A percentile compares a stretch with the other conserved stretches of the same genome.
Conservation (phyloP, 2,113 vertebrate genomes). For the Carettochelys insculpta region DNA sequence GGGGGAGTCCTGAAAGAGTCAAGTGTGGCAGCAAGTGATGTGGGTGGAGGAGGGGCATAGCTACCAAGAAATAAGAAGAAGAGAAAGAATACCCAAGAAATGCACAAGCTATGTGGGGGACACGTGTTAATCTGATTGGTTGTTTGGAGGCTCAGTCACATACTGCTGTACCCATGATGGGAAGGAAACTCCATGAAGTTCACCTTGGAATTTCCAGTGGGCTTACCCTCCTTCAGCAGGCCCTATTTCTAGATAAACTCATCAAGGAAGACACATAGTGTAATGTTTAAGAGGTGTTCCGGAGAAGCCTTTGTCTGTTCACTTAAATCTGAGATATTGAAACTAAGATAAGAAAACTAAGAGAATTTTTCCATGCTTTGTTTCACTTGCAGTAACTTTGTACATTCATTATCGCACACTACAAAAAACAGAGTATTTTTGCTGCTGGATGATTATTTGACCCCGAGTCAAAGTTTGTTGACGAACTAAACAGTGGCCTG, state of each 20-base stretch:
- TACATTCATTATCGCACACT: not conserved
- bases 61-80: not conserved
- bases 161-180: not conserved
- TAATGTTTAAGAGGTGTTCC: constrained; percentile 42
- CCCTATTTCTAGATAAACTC: not conserved
- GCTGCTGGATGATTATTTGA: not conserved
- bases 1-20: not conserved
- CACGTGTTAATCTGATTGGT: not conserved
- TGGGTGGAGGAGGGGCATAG: not conserved
- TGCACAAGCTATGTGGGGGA: not conserved
- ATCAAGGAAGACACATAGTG: not conserved
- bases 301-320: constrained; percentile 3
- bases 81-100: rapidly evolving
- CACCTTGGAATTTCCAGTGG: constrained; percentile 29
- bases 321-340: constrained; percentile 4
- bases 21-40: not conserved
- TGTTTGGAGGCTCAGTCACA: not conserved
- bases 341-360: constrained; percentile 58
- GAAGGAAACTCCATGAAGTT: constrained; percentile 26
- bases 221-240: not conserved
- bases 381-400: constrained; percentile 1
- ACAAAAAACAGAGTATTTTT: constrained; percentile 20
- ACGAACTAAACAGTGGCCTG: not conserved
- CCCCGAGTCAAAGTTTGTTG: not conserved
- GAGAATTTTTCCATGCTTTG: constrained; percentile 26